These are phyloP conservation scores for Saccostrea echinata DNA, from an alignment of 1,140 invertebrate genomes.

Conservation along the genomic window DNA sequence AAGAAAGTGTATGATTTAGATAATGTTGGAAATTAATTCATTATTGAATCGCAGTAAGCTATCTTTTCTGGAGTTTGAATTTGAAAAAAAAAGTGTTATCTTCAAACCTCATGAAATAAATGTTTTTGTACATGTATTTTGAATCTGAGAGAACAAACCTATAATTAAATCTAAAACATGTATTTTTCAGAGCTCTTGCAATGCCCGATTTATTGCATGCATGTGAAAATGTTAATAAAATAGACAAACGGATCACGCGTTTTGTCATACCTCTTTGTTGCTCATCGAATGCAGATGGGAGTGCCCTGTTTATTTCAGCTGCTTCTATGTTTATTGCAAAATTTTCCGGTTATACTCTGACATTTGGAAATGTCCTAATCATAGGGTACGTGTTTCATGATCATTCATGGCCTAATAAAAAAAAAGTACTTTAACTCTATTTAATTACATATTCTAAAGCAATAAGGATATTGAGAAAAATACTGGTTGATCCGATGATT, in stretches of 20 bases:
- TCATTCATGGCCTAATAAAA: no score
- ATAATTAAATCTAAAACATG: background rate
- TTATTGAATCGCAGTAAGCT: background rate
- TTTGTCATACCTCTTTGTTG: slow-evolving; percentile 95
- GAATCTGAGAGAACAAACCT: background rate
- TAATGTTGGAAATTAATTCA: background rate
- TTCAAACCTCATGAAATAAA: background rate
- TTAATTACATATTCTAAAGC: no score
- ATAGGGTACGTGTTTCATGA: slow-evolving; percentile 81
- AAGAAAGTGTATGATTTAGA: background rate
- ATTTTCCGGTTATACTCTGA: slow-evolving; percentile 90
- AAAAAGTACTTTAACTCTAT: no score
- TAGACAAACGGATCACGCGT: slow-evolving; percentile 76
- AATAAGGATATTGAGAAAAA: no score
- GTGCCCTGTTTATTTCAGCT: slow-evolving; percentile 93
- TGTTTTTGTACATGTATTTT: background rate
- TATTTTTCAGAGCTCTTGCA: slow-evolving; percentile 69
- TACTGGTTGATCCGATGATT: no score
- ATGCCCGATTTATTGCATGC: slow-evolving; percentile 72
- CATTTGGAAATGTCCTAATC: slow-evolving; percentile 80
- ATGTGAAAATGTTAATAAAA: slow-evolving; percentile 66
- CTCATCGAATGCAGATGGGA: slow-evolving; percentile 97
- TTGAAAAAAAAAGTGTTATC: background rate
- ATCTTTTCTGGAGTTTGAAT: background rate
- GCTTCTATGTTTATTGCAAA: slow-evolving; percentile 96